Conservation (phyloP, 2,797 vertebrate genomes). For the Valencia hispanica region DNA sequence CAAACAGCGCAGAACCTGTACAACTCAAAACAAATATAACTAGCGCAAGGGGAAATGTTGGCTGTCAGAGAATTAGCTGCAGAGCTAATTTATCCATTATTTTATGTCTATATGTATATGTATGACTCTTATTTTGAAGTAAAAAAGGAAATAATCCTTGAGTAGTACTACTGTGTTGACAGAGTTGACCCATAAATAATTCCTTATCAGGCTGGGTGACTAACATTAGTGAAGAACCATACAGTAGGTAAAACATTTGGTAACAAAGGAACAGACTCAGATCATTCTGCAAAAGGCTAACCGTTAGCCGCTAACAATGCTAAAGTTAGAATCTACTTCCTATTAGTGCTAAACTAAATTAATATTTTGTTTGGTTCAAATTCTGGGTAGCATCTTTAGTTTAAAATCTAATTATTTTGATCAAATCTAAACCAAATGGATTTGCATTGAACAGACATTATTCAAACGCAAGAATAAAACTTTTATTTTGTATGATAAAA, state of each 20-base stretch:
- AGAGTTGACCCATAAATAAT: neutral
- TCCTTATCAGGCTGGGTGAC: neutral
- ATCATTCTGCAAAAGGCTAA: neutral
- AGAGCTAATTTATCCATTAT: neutral
- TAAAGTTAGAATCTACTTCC: neutral
- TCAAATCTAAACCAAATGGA: neutral
- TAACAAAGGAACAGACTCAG: neutral
- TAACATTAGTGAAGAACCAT: neutral
- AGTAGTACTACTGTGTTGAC: neutral
- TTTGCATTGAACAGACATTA: neutral
- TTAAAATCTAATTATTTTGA: neutral
- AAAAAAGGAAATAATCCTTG: neutral
- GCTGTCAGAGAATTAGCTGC: neutral
- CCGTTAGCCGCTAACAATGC: neutral
- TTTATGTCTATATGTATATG: neutral
- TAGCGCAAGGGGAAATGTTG: neutral
- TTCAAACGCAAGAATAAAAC: neutral
- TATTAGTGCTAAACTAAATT: neutral
- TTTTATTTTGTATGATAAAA: too few relatives aligned
- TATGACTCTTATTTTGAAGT: neutral
- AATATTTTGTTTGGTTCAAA: too few relatives aligned
- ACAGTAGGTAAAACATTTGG: neutral
- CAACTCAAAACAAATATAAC: neutral
- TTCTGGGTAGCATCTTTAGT: neutral
- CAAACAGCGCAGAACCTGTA: constrained; percentile 1